These are phyloP conservation scores for Ephestia elutella DNA, from an alignment of 1,140 invertebrate genomes.

Conservation along the genomic window DNA sequence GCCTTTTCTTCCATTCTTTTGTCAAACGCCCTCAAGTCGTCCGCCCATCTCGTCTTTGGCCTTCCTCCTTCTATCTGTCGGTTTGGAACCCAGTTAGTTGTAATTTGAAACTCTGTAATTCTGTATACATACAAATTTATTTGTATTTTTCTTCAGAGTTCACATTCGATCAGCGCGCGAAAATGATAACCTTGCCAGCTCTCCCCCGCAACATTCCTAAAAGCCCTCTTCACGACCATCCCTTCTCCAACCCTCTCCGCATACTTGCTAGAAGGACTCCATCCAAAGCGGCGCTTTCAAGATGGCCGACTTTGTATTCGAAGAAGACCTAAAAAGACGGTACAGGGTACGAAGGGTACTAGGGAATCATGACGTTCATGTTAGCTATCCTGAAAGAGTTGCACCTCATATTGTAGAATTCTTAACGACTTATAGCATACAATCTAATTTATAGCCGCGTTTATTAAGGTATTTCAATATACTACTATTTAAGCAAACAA, in stretches of 20 bases:
- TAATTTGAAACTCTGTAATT: no score
- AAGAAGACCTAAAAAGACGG: not conserved
- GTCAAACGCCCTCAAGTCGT: no score
- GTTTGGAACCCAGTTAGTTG: no score
- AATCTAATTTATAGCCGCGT: no score
- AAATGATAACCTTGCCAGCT: conserved; percentile 13
- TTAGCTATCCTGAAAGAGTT: conserved; percentile 3
- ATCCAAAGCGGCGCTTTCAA: conserved; percentile 3
- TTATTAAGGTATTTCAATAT: no score
- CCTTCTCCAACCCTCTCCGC: conserved; percentile 14
- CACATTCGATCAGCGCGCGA: conserved; percentile 36
- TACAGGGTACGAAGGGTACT: not conserved
- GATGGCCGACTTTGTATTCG: conserved; percentile 6
- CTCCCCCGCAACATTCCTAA: conserved; percentile 14
- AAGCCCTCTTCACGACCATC: conserved; percentile 8
- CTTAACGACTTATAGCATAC: not conserved
- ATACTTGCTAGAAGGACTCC: conserved; percentile 9
- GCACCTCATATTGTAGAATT: conserved; percentile 1
- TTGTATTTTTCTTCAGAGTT: not conserved
- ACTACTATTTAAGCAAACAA: no score
- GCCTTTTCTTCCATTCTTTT: no score
- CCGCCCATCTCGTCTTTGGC: no score
- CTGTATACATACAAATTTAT: no score
- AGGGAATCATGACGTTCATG: conserved; percentile 6
- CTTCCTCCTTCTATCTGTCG: no score